phyloP scores from a whole-genome alignment of 2,888 invertebrate species.

The Brachyopa scutellaris region DNA sequence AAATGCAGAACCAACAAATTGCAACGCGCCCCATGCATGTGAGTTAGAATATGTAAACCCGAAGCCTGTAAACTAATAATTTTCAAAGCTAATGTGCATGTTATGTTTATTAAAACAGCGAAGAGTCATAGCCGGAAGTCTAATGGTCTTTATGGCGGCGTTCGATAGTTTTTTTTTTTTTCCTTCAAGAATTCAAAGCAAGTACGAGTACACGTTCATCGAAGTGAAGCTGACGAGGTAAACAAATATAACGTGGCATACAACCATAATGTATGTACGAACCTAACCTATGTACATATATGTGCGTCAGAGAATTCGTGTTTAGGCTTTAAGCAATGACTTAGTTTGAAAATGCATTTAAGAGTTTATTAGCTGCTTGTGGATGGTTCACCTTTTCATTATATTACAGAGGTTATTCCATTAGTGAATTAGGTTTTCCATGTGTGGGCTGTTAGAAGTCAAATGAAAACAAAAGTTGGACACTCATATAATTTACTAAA shows the following conservation, averaged over 20 bases:
- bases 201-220: conserved; percentile 16
- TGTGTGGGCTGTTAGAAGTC: neutral
- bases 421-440: neutral
- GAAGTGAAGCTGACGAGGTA: neutral
- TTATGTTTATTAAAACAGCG: conserved; percentile 26
- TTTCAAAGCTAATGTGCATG: conserved; percentile 27
- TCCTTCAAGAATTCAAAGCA: conserved; percentile 16
- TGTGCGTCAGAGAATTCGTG: neutral
- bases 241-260: too few relatives aligned
- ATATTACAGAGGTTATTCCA: neutral
- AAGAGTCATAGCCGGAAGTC: conserved; percentile 29
- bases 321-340: neutral
- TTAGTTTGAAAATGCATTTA: neutral
- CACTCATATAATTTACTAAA: neutral
- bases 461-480: neutral
- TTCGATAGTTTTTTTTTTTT: conserved; percentile 32
- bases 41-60: neutral
- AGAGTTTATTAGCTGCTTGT: neutral
- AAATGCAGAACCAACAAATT: conserved; percentile 27
- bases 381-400: conserved; percentile 28
- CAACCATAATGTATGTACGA: neutral
- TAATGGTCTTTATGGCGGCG: conserved; percentile 24
- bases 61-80: conserved; percentile 21
- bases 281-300: neutral
- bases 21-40: conserved; percentile 25